phyloP scores from a whole-genome alignment of 2,888 invertebrate genomes.

The Athetis lepigone region DNA sequence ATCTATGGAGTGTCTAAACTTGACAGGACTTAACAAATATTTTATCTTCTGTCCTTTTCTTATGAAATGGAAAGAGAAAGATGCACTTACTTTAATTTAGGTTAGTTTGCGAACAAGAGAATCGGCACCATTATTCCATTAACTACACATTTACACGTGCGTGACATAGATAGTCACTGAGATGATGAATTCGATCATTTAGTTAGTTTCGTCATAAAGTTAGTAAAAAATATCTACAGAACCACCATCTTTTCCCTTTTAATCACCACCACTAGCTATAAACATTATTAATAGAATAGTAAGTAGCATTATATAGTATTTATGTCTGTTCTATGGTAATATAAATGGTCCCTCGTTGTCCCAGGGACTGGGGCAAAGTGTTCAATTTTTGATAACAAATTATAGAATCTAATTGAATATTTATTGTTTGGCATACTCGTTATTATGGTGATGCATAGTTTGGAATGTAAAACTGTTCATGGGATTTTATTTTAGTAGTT shows the following conservation, averaged over 20 bases:
- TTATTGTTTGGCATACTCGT: conserved; percentile 26
- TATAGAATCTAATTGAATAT: conserved; percentile 47
- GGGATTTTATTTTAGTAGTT: not conserved
- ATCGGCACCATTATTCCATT: no score
- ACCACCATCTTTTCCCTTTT: conserved; percentile 29
- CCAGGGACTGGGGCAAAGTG: conserved; percentile 7
- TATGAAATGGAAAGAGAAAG: no score
- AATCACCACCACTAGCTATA: conserved; percentile 32
- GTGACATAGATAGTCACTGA: no score
- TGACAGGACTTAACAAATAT: no score
- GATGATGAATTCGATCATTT: no score
- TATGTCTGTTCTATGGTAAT: conserved; percentile 72
- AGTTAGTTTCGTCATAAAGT: no score
- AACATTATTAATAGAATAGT: conserved; percentile 49
- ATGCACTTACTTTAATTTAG: no score
- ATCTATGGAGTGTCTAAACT: no score
- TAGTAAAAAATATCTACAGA: conserved; percentile 17
- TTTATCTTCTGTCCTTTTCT: no score
- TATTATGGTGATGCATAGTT: conserved; percentile 1
- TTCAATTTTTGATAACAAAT: conserved; percentile 51
- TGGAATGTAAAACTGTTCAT: not conserved
- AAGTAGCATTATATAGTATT: conserved; percentile 63
- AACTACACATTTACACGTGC: no score
- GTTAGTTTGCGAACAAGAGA: no score
- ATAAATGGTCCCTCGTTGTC: conserved; percentile 32